A percentile compares a stretch with the other conserved stretches of the same genome.
Conservation (phyloP, 2,888 invertebrate species). For the Mythimna vitellina region DNA sequence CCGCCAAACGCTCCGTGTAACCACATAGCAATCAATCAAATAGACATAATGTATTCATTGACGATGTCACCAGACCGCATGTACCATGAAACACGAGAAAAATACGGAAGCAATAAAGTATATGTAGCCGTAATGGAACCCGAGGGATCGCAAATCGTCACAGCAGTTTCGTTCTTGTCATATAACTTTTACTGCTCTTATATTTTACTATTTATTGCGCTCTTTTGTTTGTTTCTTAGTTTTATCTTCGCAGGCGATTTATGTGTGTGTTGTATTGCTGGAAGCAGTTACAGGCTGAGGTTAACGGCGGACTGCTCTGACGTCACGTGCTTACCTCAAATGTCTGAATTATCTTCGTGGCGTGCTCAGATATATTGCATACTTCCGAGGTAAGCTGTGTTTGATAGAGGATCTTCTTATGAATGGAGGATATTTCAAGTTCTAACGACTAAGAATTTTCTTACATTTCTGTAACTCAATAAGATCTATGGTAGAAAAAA, state of each 20-base stretch:
- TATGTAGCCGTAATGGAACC: slow-evolving; percentile 63
- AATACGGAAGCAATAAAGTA: slow-evolving; percentile 64
- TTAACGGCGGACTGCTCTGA: slow-evolving; percentile 41
- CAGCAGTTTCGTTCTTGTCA: slow-evolving; percentile 61
- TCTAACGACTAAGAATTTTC: neutral
- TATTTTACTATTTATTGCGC: slow-evolving; percentile 66
- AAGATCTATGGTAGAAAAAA: neutral
- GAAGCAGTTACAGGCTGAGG: slow-evolving; percentile 47
- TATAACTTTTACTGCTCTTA: slow-evolving; percentile 67
- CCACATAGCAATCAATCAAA: slow-evolving; percentile 61
- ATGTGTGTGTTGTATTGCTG: slow-evolving; percentile 44
- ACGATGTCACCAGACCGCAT: slow-evolving; percentile 51
- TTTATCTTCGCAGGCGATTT: slow-evolving; percentile 57
- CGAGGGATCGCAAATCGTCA: slow-evolving; percentile 67
- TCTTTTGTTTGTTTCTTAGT: slow-evolving; percentile 61
- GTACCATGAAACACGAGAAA: slow-evolving; percentile 54
- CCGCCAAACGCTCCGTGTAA: slow-evolving; percentile 46
- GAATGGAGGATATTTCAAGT: slow-evolving; percentile 9
- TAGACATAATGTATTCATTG: slow-evolving; percentile 63
- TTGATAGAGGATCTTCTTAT: slow-evolving; percentile 15
- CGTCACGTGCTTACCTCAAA: slow-evolving; percentile 50
- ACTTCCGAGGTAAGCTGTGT: slow-evolving; percentile 29
- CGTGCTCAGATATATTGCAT: slow-evolving; percentile 34
- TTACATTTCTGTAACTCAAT: neutral
- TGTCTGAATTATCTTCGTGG: slow-evolving; percentile 49